These are phyloP conservation scores for Marcusenius ussheri DNA, from an alignment of 2,113 vertebrate genomes.

Conservation along the genomic window DNA sequence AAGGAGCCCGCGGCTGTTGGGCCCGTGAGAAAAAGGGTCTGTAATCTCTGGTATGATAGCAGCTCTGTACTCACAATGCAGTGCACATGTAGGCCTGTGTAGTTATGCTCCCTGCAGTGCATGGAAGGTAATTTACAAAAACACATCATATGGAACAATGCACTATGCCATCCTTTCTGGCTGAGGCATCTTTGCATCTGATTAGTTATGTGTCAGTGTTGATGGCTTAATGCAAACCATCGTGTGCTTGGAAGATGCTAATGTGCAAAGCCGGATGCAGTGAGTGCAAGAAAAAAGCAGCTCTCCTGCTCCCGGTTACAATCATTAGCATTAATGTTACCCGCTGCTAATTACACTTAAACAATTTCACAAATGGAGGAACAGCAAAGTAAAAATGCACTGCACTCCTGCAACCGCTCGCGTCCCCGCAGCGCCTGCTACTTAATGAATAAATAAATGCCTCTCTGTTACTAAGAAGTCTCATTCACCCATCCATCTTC, in stretches of 20 bases:
- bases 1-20: not conserved
- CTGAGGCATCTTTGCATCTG: not conserved
- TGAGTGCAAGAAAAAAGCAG: too few species aligned
- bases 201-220: not conserved
- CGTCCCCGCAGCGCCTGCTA: not conserved
- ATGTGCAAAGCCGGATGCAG: not conserved
- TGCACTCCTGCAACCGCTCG: not conserved
- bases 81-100: not conserved
- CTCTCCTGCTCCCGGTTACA: not conserved
- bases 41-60: not conserved
- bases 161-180: not conserved
- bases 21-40: not conserved
- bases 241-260: not conserved
- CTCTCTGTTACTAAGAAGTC: not conserved
- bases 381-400: not conserved
- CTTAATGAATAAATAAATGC: slow-evolving; percentile 5
- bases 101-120: not conserved
- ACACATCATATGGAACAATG: not conserved
- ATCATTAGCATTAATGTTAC: not conserved
- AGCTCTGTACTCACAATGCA: not conserved
- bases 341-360: slow-evolving; percentile 4
- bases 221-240: not conserved
- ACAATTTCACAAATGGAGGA: slow-evolving; percentile 12
- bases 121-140: not conserved
- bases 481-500: not conserved